Evolutionary conservation across 2,888 invertebrate species (phyloP).

Genomic region (Melanophora roralis): DNA sequence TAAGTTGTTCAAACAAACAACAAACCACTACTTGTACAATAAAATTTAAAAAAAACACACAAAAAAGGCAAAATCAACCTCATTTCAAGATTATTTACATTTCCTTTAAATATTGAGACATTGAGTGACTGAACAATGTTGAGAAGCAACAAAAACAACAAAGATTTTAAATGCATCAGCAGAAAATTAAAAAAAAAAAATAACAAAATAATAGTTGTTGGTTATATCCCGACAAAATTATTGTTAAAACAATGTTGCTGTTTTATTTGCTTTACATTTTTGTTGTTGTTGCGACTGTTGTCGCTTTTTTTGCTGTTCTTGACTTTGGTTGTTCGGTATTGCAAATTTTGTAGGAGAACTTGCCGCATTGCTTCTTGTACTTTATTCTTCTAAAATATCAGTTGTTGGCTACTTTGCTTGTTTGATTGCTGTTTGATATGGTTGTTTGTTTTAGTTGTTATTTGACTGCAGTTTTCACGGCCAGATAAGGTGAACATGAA

Average conservation of each 20-base stretch:
- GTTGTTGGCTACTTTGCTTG: slow-evolving; percentile 37
- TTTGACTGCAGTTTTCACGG: background rate
- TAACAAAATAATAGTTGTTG: slow-evolving; percentile 17
- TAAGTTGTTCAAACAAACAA: background rate
- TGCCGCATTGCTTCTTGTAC: background rate
- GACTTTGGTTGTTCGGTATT: background rate
- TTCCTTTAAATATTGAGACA: slow-evolving; percentile 62
- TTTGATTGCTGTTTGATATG: slow-evolving; percentile 35
- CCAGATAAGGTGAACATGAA: slow-evolving; percentile 23
- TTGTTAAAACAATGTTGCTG: slow-evolving; percentile 18
- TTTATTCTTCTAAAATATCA: background rate
- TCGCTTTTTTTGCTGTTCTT: background rate
- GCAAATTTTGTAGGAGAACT: slow-evolving; percentile 17
- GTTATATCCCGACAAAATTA: slow-evolving; percentile 2
- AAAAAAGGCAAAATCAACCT: slow-evolving; percentile 41
- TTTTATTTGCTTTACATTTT: slow-evolving; percentile 8
- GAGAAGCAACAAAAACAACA: slow-evolving; percentile 10
- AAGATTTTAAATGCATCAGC: slow-evolving; percentile 10
- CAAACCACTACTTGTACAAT: slow-evolving; percentile 4
- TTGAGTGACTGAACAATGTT: slow-evolving; percentile 63
- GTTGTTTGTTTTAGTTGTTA: slow-evolving; percentile 19
- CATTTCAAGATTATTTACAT: slow-evolving; percentile 65
- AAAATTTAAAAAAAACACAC: background rate
- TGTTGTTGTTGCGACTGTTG: background rate
- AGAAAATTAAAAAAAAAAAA: background rate